Percentiles rank a stretch among this genome's conserved stretches.
Conservation (phyloP, 2,113 vertebrate species). For the Desmodus rotundus region DNA sequence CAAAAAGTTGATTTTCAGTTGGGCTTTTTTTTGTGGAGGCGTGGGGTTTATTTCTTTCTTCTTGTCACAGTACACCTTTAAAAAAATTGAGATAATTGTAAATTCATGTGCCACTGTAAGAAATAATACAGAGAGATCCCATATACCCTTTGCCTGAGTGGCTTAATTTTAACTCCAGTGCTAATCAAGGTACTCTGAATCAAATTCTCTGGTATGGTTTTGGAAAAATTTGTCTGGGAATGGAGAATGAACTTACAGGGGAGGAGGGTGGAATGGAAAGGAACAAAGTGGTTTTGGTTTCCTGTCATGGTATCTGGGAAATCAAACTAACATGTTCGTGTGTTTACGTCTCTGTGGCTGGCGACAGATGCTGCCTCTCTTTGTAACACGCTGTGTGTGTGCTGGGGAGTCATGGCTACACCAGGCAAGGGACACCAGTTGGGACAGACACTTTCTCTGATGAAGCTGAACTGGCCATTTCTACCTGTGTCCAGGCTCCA, state of each 20-base stretch:
- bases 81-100: not conserved
- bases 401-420: not conserved
- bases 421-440: not conserved
- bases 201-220: not conserved
- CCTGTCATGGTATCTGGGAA: not conserved
- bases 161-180: not conserved
- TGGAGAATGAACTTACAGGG: not conserved
- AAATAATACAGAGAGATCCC: not conserved
- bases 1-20: not conserved
- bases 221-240: not conserved
- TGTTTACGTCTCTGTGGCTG: not conserved
- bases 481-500: not conserved
- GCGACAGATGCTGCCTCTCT: not conserved
- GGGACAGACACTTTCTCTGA: not conserved
- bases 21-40: not conserved
- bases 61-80: not conserved
- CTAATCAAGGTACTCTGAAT: not conserved
- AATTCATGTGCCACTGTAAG: not conserved
- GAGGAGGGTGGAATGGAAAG: rapidly evolving
- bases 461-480: not conserved
- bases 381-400: rapidly evolving
- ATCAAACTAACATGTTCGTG: not conserved
- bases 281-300: not conserved
- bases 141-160: not conserved
- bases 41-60: not conserved